Percentiles rank a stretch among this genome's conserved stretches.
phyloP scores from a whole-genome alignment of 2,113 vertebrate species.

The Rhegmatorhina hoffmannsi region DNA sequence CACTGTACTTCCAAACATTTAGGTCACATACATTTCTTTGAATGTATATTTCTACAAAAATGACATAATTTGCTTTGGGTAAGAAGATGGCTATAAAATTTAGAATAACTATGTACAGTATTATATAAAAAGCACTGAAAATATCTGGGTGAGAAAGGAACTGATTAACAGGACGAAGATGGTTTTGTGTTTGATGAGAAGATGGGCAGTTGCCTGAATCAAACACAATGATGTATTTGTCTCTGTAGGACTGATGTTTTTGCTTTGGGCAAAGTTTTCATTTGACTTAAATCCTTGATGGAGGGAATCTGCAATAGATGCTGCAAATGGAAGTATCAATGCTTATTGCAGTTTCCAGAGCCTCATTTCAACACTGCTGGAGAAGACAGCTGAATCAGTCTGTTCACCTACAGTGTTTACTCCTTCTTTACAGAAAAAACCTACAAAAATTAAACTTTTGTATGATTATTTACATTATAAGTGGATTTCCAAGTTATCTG shows the following conservation, averaged over 20 bases:
- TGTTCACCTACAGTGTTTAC: not conserved
- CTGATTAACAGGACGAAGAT: not conserved
- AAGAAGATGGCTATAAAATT: not conserved
- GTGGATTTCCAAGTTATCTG: not conserved
- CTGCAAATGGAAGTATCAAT: not conserved
- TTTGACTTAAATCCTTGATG: slow-evolving; percentile 17
- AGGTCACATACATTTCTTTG: not conserved
- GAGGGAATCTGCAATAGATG: not conserved
- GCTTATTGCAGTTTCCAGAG: not conserved
- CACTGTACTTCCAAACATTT: not conserved
- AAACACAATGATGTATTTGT: not conserved
- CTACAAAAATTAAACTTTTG: not conserved
- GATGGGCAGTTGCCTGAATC: not conserved
- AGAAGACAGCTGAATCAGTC: not conserved
- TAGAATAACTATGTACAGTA: not conserved
- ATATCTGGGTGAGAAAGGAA: not conserved
- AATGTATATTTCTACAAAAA: not conserved
- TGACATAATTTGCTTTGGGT: not conserved
- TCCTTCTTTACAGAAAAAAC: not conserved
- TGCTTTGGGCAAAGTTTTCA: not conserved
- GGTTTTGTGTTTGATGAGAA: not conserved
- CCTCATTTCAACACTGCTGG: not conserved
- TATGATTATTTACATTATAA: not conserved
- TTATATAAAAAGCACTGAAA: not conserved
- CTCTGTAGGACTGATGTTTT: not conserved